phyloP scores from a whole-genome alignment of 2,113 vertebrate species.

The Nyctibius bracteatus region DNA sequence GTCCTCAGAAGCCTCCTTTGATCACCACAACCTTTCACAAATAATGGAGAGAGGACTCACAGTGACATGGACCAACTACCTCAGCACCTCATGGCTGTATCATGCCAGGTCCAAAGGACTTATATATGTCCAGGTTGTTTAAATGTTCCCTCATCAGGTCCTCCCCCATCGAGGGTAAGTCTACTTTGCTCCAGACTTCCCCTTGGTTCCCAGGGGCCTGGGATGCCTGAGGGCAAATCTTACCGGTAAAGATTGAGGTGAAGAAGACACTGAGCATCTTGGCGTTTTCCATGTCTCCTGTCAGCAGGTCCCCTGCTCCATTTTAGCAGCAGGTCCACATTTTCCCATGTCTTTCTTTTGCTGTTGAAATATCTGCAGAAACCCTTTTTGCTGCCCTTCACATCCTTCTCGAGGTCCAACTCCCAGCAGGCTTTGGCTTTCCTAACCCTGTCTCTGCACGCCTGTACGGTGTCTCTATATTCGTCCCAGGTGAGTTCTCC shows the following conservation, averaged over 20 bases:
- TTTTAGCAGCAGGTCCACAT: not conserved
- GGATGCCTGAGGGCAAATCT: not conserved
- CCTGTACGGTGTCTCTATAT: not conserved
- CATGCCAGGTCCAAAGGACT: not conserved
- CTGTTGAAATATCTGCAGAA: not conserved
- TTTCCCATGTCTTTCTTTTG: not conserved
- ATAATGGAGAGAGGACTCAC: fast-evolving
- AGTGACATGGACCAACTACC: not conserved
- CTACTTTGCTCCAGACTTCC: not conserved
- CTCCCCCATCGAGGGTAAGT: not conserved
- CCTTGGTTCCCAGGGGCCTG: not conserved
- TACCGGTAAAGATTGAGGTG: not conserved
- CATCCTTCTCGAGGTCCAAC: fast-evolving
- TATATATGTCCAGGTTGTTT: fast-evolving
- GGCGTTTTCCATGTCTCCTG: fast-evolving
- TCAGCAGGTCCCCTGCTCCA: not conserved
- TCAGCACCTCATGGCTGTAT: not conserved
- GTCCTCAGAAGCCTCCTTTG: not conserved
- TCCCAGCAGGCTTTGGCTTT: not conserved
- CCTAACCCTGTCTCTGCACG: not conserved
- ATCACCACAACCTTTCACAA: not conserved
- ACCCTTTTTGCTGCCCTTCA: not conserved
- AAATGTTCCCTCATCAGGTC: not conserved
- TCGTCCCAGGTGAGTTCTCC: not conserved
- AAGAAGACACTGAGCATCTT: not conserved